Evolutionary conservation across 2,888 invertebrate genomes (phyloP), one percentile per base, ranked within the genome.

Genomic region (Abscondita cerata): DNA sequence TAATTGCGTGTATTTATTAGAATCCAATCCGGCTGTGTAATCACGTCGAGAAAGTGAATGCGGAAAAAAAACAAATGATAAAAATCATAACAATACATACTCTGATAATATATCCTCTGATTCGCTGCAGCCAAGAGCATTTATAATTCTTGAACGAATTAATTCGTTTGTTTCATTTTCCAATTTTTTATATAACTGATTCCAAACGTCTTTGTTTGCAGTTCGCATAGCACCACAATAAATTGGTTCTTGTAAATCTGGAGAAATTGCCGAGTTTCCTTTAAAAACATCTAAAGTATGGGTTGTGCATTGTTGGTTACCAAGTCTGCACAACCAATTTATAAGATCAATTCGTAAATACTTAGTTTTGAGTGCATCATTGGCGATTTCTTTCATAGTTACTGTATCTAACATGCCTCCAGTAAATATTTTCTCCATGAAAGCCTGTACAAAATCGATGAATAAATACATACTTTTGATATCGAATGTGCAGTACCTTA

Each of bases 291-390:
- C 31, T 15, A 59, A 59, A 2, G 52, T 60, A 8, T 31, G 12
- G 36, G 58, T n/a, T 11, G 58, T 16, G 16, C 57, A 48, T 0
- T 48, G 36, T n/a, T 44, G 20, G 8, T 59, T 31, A 15, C 56
- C 80, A 46, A 79, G 69, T 6, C 70, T 66, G 65, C 83, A 83
- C 53, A 66, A 48, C 64, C 57, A 59, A 11, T 38, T 47, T 3
- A 59, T 12, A 12, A 67, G 16, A 19, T 62, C 41, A 38, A 48
- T 77, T 68, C 87, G 87, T 83, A 64, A 62, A 34, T 62, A 46
- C 38, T 51, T 62, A 2, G 63, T 68, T 41, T 16, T 18, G 13
- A 8, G 15, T 4, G 2, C 6, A 13, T 53, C 53, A 9, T 3
- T 4, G 13, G 25, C 1, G 1, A 1, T 6, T 25, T 25, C 40